A percentile compares a stretch with the other conserved stretches of the same genome.
Conservation (phyloP, 1,140 invertebrate species). For the Scaptomyza montana region DNA sequence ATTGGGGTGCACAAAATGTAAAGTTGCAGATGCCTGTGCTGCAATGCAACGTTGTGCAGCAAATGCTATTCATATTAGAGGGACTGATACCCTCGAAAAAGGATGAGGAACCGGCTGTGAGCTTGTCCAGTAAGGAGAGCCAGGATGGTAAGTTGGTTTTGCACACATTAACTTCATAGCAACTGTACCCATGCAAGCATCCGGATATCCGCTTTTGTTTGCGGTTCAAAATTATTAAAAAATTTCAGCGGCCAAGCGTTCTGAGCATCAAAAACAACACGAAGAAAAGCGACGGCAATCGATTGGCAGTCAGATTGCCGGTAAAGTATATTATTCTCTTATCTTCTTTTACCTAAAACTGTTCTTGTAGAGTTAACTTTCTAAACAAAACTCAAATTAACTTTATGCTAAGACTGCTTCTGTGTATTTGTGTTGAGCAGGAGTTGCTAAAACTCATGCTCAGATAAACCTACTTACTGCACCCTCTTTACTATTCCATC, state of each 20-base stretch:
- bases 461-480: conserved; percentile 27
- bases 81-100: conserved; percentile 90
- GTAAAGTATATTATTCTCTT: conserved; percentile 68
- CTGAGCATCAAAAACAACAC: conserved; percentile 71
- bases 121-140: conserved; percentile 81
- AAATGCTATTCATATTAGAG: conserved; percentile 93
- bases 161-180: not conserved
- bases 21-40: conserved; percentile 93
- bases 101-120: conserved; percentile 85
- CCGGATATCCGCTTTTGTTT: conserved; percentile 5
- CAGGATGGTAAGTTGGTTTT: conserved; percentile 71
- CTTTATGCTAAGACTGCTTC: conserved; percentile 51
- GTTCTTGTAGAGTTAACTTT: conserved; percentile 55
- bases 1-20: conserved; percentile 93
- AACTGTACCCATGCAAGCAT: conserved; percentile 5
- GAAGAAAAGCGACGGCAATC: conserved; percentile 77
- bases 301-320: conserved; percentile 77
- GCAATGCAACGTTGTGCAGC: conserved; percentile 94
- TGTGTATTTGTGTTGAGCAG: conserved; percentile 53
- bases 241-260: conserved; percentile 70
- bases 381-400: conserved; percentile 6
- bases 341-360: conserved; percentile 1
- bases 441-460: conserved; percentile 3
- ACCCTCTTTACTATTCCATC: conserved; percentile 19
- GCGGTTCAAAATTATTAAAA: conserved; percentile 53